Conservation (phyloP, 2,113 vertebrate species). For the Bubalus kerabau region DNA sequence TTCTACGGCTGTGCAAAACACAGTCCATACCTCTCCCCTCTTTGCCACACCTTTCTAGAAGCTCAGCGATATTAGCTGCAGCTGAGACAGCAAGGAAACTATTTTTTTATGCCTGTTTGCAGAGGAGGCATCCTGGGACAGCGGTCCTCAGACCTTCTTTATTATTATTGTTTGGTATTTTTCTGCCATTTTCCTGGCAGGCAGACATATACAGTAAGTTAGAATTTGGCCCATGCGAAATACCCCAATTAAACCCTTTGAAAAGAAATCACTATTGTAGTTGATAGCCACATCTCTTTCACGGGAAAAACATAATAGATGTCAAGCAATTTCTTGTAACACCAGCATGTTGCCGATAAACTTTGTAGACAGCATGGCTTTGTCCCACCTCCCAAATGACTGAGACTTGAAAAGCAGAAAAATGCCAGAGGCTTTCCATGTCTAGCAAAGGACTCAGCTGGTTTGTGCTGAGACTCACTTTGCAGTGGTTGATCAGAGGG, state of each 20-base stretch:
- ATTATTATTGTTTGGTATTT: conserved; percentile 40
- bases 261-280: conserved; percentile 50
- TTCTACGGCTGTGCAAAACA: background rate
- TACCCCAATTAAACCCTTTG: conserved; percentile 59
- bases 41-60: background rate
- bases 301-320: conserved; percentile 38
- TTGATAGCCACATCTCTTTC: conserved; percentile 32
- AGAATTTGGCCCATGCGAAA: conserved; percentile 49
- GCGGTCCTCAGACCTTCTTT: background rate
- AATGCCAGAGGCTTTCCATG: conserved; percentile 48
- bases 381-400: conserved; percentile 51
- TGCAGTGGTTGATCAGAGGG: conserved; percentile 33
- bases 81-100: conserved; percentile 1
- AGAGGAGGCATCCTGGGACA: background rate
- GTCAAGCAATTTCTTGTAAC: conserved; percentile 51
- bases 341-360: conserved; percentile 36
- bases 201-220: conserved; percentile 12
- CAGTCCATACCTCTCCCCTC: background rate
- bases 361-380: conserved; percentile 37
- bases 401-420: conserved; percentile 44
- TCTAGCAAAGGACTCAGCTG: conserved; percentile 49
- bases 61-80: conserved; percentile 17
- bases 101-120: background rate
- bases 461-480: conserved; percentile 32
- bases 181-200: conserved; percentile 37